Evolutionary conservation across 64 coral and sea anemone genomes (phyloP), one percentile per base, ranked within the genome.

Genomic region (Catalaphyllia jardinei): DNA sequence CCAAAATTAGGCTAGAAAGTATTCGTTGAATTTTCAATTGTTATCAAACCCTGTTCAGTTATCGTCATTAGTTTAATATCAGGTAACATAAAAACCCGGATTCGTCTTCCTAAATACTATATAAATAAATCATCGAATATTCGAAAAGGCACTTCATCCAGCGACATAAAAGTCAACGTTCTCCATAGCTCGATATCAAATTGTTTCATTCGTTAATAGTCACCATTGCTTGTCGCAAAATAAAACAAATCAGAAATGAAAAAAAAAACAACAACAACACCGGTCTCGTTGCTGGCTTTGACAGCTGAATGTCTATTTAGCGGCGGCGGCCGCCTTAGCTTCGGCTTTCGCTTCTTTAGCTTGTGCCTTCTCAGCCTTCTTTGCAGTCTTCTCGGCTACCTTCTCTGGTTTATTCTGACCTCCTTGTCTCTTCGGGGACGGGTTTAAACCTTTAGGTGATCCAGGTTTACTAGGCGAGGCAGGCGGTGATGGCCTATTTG

Each of bases 331-430:
- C 17, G 80, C 81, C 24, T 39, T 71, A 4, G 81, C 81, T 38
- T 85, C 67, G 42, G 81, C 81, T 51, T 85, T 64, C 50, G 81
- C 81, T 38, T 85, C 67, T 35, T 85, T 85, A 8, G 81, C 81
- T 51, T 69, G 65, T n/a, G 81, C 81, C 19, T 81, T 81, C 8
- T 81, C 79, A 62, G 60, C 55, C 33, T 85, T 85, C 24, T 28
- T 85, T 11, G 31, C 62, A 27, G 81, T 69, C 25, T 69, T 69
- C 65, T 69, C 65, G 1, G 65, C 65, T 69, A n/a, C 65, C 65
- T 69, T 69, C 22, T 69, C 65, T n/a, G 22, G 65, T 22, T 69
- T 69, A 27, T 69, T 69, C 42, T 46, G 42, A 10, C 65, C 42
- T 7, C 11, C 10, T 24, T 85, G 81, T 50, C 62, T 24, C 63